Evolutionary conservation across 2,797 vertebrate genomes (phyloP).

Genomic region (Leptoclinus maculatus): DNA sequence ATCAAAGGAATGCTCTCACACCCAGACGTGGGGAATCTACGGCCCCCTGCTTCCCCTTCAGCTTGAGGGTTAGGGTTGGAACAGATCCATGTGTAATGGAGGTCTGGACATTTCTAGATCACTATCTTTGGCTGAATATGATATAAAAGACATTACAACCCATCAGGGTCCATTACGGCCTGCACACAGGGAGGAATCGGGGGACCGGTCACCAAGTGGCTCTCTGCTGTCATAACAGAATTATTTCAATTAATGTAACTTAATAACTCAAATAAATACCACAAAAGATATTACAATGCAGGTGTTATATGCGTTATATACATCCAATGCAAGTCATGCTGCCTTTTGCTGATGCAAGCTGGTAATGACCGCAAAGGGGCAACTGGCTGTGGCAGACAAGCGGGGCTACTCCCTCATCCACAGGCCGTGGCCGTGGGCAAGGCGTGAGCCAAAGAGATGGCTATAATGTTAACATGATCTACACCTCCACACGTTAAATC

Average conservation of each 20-base stretch:
- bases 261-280: background rate
- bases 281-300: background rate
- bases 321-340: constrained; percentile 6
- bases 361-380: constrained; percentile 31
- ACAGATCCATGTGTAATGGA: constrained; percentile 19
- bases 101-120: constrained; percentile 40
- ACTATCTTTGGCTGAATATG: constrained; percentile 29
- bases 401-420: constrained; percentile 60
- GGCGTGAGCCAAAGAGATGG: no score
- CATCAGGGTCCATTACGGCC: constrained; percentile 1
- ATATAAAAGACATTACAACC: constrained; percentile 5
- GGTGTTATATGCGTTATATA: background rate
- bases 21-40: constrained; percentile 29
- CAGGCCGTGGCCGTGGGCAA: background rate
- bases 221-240: background rate
- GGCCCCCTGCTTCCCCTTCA: constrained; percentile 3
- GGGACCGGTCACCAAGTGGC: background rate
- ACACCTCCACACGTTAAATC: no score
- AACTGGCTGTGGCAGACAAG: constrained; percentile 35
- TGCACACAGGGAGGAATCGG: background rate
- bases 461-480: no score
- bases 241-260: background rate
- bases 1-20: constrained; percentile 41
- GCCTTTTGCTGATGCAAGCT: constrained; percentile 43
- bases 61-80: constrained; percentile 9